Evolutionary conservation across 2,797 vertebrate genomes (phyloP), one percentile per base, ranked within the genome.

Genomic region (Halcyon chelicuti): DNA sequence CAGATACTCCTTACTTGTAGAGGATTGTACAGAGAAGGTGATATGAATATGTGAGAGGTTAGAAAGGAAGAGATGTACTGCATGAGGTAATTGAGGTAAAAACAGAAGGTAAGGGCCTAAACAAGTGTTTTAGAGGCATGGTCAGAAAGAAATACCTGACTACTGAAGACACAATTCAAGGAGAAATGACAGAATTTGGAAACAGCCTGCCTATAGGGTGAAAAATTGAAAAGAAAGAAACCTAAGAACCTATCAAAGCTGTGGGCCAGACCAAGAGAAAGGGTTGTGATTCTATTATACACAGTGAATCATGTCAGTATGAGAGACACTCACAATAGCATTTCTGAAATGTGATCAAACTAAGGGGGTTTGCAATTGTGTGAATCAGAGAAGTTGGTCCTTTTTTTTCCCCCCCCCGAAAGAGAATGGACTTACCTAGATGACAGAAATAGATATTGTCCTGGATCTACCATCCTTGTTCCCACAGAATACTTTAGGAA

Each of bases 341-440:
- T 88, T 93, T 90, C 82, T 97, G 55, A 92, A 91, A 93, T 78
- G 67, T 91, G 91, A 84, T 73, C 90, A 60, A 75, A 28, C 71
- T 95, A 81, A 91, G 73, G 73, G 73, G 47, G 31, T 90, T 95
- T 94, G 40, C 84, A 92, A 83, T n/a, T 0, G 0, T 71, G 20
- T 72, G 81, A 93, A 54, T 94, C 70, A 81, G 76, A 93, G 68
- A 73, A 49, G 79, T 52, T 94, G 85, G 35, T 46, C 72, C n/a
- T 23, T 7, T 10, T 62, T 85, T 96, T 44, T 96, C 46, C 86
- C 52, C 54, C 18, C 42, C 11, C 28, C 77, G 71, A 90, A 93
- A 73, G 72, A 55, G 39, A n/a, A 46, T 2, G 20, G 82, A 81
- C 52, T 84, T 93, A 57, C 44, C 54, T 61, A 73, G 28, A 11